Conservation (phyloP, 2,888 invertebrate genomes). For the Conomelus anceps region DNA sequence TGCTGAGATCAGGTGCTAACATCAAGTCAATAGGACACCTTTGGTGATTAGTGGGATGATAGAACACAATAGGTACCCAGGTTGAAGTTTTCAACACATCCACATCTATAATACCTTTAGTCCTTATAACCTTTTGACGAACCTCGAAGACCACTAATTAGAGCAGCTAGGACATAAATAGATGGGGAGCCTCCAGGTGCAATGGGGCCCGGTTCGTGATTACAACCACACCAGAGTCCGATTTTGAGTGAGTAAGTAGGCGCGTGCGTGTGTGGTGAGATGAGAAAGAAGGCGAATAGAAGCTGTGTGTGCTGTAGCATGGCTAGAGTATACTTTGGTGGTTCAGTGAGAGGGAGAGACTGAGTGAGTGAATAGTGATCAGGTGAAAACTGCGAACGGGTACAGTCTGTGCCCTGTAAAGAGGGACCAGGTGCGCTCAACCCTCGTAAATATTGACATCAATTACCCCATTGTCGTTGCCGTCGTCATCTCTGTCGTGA, state of each 20-base stretch:
- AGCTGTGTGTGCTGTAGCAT: not conserved
- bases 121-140: not conserved
- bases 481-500: not conserved
- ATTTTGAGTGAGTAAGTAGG: too few relatives aligned
- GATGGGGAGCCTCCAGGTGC: not conserved
- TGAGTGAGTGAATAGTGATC: not conserved
- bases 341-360: not conserved
- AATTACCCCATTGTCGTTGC: constrained; percentile 12
- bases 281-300: not conserved
- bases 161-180: not conserved
- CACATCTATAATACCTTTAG: too few relatives aligned
- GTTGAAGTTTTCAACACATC: not conserved
- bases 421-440: constrained; percentile 1
- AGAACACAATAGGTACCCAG: not conserved
- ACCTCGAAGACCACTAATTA: not conserved
- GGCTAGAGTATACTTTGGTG: constrained; percentile 1
- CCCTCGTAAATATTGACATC: constrained; percentile 13
- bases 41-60: not conserved
- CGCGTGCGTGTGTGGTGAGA: too few relatives aligned
- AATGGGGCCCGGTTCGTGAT: not conserved
- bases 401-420: not conserved
- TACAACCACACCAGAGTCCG: not conserved
- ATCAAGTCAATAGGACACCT: not conserved
- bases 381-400: constrained; percentile 7
- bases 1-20: not conserved